Base-by-base conservation (phyloP, 2,888 invertebrate genomes). In the Gnatocerus cornutus region DNA sequence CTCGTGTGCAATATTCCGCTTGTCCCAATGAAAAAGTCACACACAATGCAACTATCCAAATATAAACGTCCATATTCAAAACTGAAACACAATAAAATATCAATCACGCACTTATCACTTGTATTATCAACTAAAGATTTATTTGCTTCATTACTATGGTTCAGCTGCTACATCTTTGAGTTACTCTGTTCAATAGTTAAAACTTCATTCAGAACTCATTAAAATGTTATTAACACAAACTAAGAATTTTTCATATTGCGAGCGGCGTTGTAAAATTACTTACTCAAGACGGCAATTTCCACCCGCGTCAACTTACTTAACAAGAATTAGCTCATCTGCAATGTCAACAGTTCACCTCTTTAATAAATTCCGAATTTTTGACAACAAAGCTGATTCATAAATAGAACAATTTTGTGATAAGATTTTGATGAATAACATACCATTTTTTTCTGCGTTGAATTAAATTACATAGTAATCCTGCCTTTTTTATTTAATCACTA, bases 1-100 rank as follows among this genome's bases (percentile, higher is more conserved):
- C 80, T 10, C 63, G 74, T 37, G 62, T 73, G 64, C 79, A 79
- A 68, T 68, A 73, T 62, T 68, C 58, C 3, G 58, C 46, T 52
- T 64, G 37, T n/a, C 56, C 50, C 29, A 52, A 41, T 7, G 59
- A 8, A 27, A 69, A 52, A 46, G 6, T 33, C 41, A 55, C 41
- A 39, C 45, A 59, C 10, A 69, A 58, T 9, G 55, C 37, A 29
- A 63, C 46, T 48, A 58, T 8, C 58, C 58, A 52, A 30, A 58
- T 46, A 37, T 41, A 43, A 61, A 56, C 30, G 41, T 55, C 58
- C 69, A 64, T 69, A 30, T 12, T 69, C 65, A 33, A 29, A 61
- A 65, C 69, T 69, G 65, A 69, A 69, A 61, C 14, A 65, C n/a
- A 65, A 65, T 63, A 41, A 50, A 63, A 53, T 50, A 56, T 46